Evolutionary conservation across 1,140 invertebrate genomes (phyloP), one percentile per base, ranked within the genome.

Genomic region (Macrobrachium rosenbergii): DNA sequence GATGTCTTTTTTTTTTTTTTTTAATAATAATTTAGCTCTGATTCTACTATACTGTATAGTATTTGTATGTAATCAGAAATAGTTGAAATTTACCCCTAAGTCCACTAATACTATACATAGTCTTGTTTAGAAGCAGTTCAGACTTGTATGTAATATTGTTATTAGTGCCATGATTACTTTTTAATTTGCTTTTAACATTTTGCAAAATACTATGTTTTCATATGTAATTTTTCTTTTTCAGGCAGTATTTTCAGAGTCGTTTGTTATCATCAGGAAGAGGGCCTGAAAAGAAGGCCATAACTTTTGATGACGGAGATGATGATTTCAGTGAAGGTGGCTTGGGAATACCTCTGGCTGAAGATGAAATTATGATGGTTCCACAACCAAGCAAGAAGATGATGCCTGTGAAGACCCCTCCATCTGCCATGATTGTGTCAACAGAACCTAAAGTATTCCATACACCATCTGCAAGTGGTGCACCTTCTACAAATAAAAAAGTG

Each of bases 181-280:
- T 28, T 67, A 14, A 28, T 28, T n/a, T 37, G 28, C 28, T 37
- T 37, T 37, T 37, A 37, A 37, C 28, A 2, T 37, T 37, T 37
- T 37, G 28, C 28, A 37, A 37, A 37, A 37, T 37, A 3, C 3
- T 1, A 37, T 37, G 1, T 37, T 37, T 37, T 23, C 7, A 67
- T 6, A 82, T 28, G 23, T 76, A 62, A 21, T 72, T 80, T 76
- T 58, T 67, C 5, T 62, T 82, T 76, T 78, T 16, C 84, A 87
- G 84, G 72, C 84, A 87, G 23, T 87, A 87, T 80, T 87, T 87
- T 45, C 84, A 87, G 63, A 82, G 78, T 62, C 78, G 77, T 21
- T 78, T 37, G 10, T 21, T 67, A 75, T 78, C 45, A 19, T 60
- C 64, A 10, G 52, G 28, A 10, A 45, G 72, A 64, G 6, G 37